These are phyloP conservation scores for Ophion slaviceki DNA, from an alignment of 2,888 invertebrate genomes.

Conservation along the genomic window DNA sequence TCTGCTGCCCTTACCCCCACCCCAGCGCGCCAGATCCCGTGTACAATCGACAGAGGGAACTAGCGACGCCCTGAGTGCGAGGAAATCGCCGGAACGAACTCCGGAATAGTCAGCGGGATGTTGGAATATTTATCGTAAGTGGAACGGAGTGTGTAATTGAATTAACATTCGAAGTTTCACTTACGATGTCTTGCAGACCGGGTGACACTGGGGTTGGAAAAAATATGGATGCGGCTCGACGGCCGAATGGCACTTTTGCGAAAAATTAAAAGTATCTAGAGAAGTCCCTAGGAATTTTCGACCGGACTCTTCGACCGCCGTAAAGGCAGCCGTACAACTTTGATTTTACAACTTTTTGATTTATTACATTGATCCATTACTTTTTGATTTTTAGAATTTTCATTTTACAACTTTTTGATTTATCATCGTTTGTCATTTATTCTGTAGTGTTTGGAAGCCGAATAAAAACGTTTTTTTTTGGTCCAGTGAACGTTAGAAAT, in stretches of 20 bases:
- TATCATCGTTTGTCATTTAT: not conserved
- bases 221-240: not conserved
- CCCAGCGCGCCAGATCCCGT: not conserved
- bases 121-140: not conserved
- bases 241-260: not conserved
- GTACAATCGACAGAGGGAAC: conserved; percentile 4
- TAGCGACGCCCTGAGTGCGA: not conserved
- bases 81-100: not conserved
- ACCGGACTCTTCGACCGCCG: not conserved
- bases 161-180: not conserved
- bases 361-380: no score
- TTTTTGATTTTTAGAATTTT: no score
- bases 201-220: conserved; percentile 4
- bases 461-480: not conserved
- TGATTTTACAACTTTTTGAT: not conserved
- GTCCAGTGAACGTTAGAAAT: not conserved
- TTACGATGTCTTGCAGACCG: not conserved
- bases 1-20: conserved; percentile 3
- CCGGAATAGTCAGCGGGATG: not conserved
- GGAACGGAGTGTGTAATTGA: not conserved
- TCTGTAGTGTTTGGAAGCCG: not conserved
- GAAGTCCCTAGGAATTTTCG: not conserved
- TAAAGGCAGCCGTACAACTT: not conserved
- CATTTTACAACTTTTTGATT: not conserved
- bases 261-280: not conserved